Base-by-base conservation (phyloP, 30 jellyfish, hydroid and myxozoan genomes). In the Rhopilema esculentum region DNA sequence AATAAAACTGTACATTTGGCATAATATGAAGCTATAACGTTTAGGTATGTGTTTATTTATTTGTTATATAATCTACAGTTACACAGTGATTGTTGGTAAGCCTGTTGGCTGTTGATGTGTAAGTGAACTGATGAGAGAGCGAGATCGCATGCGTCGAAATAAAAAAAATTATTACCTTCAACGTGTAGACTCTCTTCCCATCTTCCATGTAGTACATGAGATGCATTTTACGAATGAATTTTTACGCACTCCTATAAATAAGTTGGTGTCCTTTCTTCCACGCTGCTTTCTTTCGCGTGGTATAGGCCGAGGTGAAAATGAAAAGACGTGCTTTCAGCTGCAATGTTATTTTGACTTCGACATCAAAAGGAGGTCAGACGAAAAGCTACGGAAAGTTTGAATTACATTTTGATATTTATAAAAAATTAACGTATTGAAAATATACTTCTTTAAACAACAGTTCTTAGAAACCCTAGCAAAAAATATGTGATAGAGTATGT, bases 161-260 rank as follows among this genome's bases (percentile, higher is more conserved):
- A 40, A 40, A 40, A 6, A 40, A 12, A 6, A 40, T 40, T 40
- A n/a, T 27, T 65, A 89, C 97, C 97, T 84, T 82, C 80, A 94
- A 28, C 4, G 99, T 84, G 82, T 94, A 94, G 27, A 94, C 89
- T 22, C 99, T 75, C 61, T 94, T 90, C 69, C 97, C 97, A 26
- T 89, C 87, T 4, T 88, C 82, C 50, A 89, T 22, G 63, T 66
- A 94, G 91, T 77, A 94, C 99, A 94, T 94, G 31, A 94, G 69
- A 85, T 94, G 97, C 99, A 94, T 94, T 27, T 40, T 84, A 2
- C 57, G 57, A 12, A 12, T 2, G 12, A 40, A 40, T 12, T 12
- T 40, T 40, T 6, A 40, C n/a, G n/a, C 12, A 40, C 12, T 40
- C 57, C 57, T 2, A 40, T 40, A 40, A 40, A 12, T 2, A 40